Conservation (phyloP, 2,113 vertebrate species). For the Narcine bancroftii region DNA sequence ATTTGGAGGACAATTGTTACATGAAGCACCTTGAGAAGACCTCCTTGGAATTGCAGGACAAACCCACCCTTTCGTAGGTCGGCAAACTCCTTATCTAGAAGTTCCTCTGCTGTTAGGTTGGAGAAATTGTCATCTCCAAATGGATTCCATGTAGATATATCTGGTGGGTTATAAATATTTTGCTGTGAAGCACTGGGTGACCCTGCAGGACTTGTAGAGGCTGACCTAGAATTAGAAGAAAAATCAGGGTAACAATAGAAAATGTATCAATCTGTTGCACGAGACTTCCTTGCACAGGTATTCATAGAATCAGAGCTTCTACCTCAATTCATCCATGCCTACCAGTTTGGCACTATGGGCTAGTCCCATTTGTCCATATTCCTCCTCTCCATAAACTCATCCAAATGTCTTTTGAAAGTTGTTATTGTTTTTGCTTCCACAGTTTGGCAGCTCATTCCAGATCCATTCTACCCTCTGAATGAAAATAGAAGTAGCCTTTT, state of each 20-base stretch:
- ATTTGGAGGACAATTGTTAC: not conserved
- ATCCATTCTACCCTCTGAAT: no score
- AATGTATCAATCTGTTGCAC: not conserved
- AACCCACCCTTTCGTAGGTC: conserved; percentile 78
- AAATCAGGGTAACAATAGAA: not conserved
- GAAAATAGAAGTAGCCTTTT: no score
- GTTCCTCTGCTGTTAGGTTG: conserved; percentile 90
- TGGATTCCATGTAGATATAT: conserved; percentile 81
- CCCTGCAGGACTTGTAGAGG: conserved; percentile 33
- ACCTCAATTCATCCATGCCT: no score
- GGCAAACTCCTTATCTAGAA: conserved; percentile 94
- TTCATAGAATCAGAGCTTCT: no score
- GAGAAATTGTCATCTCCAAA: conserved; percentile 98
- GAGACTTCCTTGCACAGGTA: not conserved
- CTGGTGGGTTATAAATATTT: conserved; percentile 64
- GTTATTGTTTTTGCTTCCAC: no score
- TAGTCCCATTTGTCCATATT: no score
- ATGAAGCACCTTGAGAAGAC: not conserved
- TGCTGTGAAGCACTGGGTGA: conserved; percentile 64
- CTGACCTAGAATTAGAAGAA: conserved; percentile 13
- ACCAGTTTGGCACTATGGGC: no score
- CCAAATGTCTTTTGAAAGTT: no score
- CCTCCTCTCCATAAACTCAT: no score
- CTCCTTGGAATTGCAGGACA: not conserved
- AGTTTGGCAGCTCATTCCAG: no score